phyloP scores from a whole-genome alignment of 2,797 vertebrate genomes.

The Hydrolagus colliei region DNA sequence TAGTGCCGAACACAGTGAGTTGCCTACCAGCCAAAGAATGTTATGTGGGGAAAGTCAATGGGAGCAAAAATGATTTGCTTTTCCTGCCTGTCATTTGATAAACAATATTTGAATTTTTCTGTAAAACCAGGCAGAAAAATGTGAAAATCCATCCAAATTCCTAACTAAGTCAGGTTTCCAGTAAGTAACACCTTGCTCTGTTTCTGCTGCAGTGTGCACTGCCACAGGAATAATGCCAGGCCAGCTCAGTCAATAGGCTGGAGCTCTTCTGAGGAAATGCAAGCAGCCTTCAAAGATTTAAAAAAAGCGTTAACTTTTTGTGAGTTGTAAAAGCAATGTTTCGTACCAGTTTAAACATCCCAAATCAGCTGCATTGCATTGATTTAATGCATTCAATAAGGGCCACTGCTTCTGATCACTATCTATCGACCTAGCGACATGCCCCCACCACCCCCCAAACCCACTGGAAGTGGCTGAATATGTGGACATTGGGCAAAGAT shows the following conservation, averaged over 20 bases:
- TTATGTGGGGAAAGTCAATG: no score
- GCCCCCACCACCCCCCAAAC: no score
- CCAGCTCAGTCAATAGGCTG: neutral
- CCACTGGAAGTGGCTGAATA: no score
- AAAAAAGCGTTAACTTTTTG: neutral
- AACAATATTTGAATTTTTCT: neutral
- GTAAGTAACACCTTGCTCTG: neutral
- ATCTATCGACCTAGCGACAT: no score
- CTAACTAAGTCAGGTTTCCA: neutral
- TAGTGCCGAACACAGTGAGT: neutral
- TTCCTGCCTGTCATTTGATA: neutral
- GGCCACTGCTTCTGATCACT: no score
- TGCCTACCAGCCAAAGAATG: neutral
- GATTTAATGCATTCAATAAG: no score
- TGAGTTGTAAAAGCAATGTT: neutral
- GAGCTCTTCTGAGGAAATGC: neutral
- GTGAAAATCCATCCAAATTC: neutral
- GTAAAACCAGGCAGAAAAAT: constrained; percentile 1
- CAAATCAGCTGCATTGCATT: no score
- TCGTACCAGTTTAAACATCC: neutral
- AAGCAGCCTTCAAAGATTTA: neutral
- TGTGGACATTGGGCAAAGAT: no score
- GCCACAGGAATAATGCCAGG: neutral
- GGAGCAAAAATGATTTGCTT: neutral
- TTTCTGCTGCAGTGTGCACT: neutral